Evolutionary conservation across 2,888 invertebrate genomes (phyloP).

Genomic region (Melinaea marsaeus): DNA sequence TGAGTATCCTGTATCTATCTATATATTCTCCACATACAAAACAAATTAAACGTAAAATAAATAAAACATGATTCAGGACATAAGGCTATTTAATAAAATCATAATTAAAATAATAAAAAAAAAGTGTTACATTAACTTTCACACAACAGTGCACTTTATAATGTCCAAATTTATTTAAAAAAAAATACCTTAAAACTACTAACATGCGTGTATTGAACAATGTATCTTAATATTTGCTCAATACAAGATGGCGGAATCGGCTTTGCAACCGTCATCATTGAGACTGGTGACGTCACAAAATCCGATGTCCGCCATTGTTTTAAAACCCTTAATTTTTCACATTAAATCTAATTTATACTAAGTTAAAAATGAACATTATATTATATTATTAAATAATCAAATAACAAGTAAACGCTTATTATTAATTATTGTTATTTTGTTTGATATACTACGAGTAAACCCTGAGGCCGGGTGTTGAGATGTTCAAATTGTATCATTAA

Average conservation of each 20-base stretch:
- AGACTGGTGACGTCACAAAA: background rate
- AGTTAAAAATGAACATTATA: background rate
- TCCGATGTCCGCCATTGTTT: background rate
- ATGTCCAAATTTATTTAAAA: conserved; percentile 6
- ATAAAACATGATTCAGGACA: conserved; percentile 2
- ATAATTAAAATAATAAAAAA: conserved; percentile 2
- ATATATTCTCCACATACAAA: too few relatives aligned
- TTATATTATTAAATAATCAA: conserved; percentile 3
- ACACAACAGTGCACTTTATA: conserved; percentile 6
- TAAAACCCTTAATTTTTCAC: conserved; percentile 1
- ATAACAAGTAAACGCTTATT: background rate
- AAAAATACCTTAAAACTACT: conserved; percentile 1
- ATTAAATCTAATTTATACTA: background rate
- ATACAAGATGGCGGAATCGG: background rate
- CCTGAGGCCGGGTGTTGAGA: too few relatives aligned
- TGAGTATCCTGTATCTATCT: too few relatives aligned
- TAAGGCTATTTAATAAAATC: conserved; percentile 5
- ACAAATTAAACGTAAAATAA: background rate
- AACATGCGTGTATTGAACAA: background rate
- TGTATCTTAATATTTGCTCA: background rate
- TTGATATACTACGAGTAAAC: too few relatives aligned
- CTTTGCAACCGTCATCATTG: too few relatives aligned
- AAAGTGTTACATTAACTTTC: conserved; percentile 5
- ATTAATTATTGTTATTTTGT: background rate
- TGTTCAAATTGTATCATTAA: too few relatives aligned